Base-by-base conservation (phyloP, 2,888 invertebrate species). In the Sceliomorpha sp. region DNA sequence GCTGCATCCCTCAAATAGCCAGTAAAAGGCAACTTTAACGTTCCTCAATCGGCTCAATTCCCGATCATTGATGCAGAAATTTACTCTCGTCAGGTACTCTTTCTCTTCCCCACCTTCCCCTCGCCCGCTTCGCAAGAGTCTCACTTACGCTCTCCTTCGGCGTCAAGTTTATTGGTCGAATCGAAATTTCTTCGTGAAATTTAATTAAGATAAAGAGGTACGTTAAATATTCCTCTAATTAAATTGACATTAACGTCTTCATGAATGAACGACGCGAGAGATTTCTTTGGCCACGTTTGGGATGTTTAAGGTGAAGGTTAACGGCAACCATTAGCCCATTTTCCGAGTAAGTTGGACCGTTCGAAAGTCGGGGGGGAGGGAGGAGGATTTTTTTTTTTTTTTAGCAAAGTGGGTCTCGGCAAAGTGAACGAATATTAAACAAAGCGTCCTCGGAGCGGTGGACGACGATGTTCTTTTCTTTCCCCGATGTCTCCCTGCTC, bases 1-100 rank as follows among this genome's bases (percentile, higher is more conserved):
- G n/a, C 48, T 48, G 59, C 34, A 42, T 50, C 59, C 42, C 42
- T 59, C 59, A 59, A 59, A 59, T 48, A 48, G 48, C 40, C 42
- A 40, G 59, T 50, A 59, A 59, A 59, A 59, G 50, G 27, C 34
- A 17, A 59, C 34, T 50, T 59, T 42, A 48, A 59, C 42, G 50
- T 59, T 48, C 40, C 17, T 36, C 40, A 48, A 48, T 59, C 40
- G 40, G 20, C 42, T 59, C 59, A 42, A 59, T 59, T 50, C 42
- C 42, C 59, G 42, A 40, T 42, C 59, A 48, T 42, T 40, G 42
- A 48, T 48, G 50, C 48, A 59, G 47, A 59, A 59, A 59, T 48
- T 48, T 40, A 48, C 50, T 56, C 34, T 59, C 40, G 50, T 59
- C 59, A 59, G 47, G 48, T 59, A 59, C 42, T 47, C 24, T 24